Conservation (phyloP, 2,888 invertebrate species). For the Stratiomys singularior region DNA sequence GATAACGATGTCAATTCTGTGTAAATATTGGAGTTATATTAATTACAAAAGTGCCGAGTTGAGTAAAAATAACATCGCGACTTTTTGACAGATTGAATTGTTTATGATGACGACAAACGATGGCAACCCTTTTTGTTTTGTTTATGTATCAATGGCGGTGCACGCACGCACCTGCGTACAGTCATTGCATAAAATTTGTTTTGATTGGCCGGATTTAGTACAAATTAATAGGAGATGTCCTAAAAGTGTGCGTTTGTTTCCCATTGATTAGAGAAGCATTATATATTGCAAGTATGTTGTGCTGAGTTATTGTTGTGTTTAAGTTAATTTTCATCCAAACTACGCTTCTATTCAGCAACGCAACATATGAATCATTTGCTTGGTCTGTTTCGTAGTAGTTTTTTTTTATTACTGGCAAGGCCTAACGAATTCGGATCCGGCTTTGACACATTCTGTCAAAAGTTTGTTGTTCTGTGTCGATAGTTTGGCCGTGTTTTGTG, state of each 20-base stretch:
- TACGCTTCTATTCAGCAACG: too few relatives aligned
- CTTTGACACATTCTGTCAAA: slow-evolving; percentile 3
- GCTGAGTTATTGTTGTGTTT: too few relatives aligned
- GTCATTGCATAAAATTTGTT: neutral
- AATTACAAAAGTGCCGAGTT: neutral
- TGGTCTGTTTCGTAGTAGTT: too few relatives aligned
- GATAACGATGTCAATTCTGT: neutral
- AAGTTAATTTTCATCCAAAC: too few relatives aligned
- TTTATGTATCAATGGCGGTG: slow-evolving; percentile 42
- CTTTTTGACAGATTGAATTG: slow-evolving; percentile 43
- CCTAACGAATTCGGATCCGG: neutral
- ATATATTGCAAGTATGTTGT: too few relatives aligned
- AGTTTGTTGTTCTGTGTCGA: neutral
- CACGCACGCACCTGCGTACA: slow-evolving; percentile 38
- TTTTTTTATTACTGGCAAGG: slow-evolving; percentile 6
- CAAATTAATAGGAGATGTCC: neutral
- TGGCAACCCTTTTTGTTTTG: slow-evolving; percentile 45
- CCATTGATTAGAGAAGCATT: too few relatives aligned
- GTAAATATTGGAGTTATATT: slow-evolving; percentile 3
- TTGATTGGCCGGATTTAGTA: slow-evolving; percentile 17
- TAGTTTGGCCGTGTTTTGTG: neutral
- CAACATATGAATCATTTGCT: too few relatives aligned
- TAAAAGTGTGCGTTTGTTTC: neutral
- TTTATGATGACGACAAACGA: slow-evolving; percentile 39
- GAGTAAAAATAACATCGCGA: slow-evolving; percentile 31